Evolutionary conservation across 2,113 vertebrate species (phyloP).

Genomic region (Peromyscus maniculatus): DNA sequence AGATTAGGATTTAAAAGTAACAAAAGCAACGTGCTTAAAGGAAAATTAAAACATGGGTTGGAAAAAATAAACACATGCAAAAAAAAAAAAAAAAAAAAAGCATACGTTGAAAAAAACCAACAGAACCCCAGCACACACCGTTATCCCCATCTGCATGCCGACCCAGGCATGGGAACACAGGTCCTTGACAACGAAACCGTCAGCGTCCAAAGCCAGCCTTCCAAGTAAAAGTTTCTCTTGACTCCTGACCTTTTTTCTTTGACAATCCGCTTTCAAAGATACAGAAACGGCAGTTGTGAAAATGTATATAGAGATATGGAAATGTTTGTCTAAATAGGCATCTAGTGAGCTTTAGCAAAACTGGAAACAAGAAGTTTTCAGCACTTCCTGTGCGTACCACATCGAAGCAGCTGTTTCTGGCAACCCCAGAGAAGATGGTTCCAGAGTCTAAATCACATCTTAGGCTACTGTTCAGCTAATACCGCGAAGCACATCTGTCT

Average conservation of each 20-base stretch:
- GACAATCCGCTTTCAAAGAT: constrained; percentile 50
- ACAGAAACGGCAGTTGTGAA: constrained; percentile 51
- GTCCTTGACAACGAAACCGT: neutral
- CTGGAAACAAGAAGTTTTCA: constrained; percentile 64
- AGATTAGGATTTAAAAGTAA: neutral
- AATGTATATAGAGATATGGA: constrained; percentile 34
- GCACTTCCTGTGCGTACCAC: constrained; percentile 70
- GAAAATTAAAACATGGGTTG: constrained; percentile 48
- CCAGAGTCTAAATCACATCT: constrained; percentile 55
- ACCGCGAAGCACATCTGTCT: constrained; percentile 22
- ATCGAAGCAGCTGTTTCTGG: constrained; percentile 75
- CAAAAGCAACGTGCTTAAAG: constrained; percentile 2
- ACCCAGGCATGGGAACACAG: neutral
- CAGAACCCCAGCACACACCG: neutral
- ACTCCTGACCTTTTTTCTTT: neutral
- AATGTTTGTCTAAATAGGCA: constrained; percentile 46
- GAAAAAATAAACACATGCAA: neutral
- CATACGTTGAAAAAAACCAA: neutral
- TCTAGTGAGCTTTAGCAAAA: constrained; percentile 49
- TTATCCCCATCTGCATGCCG: neutral
- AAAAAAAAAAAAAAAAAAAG: neutral
- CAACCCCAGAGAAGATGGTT: constrained; percentile 58
- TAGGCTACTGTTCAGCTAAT: neutral
- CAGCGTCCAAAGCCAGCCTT: neutral
- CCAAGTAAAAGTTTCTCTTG: constrained; percentile 15